Evolutionary conservation across 2,113 vertebrate species (phyloP).

Genomic region (Zootoca vivipara): DNA sequence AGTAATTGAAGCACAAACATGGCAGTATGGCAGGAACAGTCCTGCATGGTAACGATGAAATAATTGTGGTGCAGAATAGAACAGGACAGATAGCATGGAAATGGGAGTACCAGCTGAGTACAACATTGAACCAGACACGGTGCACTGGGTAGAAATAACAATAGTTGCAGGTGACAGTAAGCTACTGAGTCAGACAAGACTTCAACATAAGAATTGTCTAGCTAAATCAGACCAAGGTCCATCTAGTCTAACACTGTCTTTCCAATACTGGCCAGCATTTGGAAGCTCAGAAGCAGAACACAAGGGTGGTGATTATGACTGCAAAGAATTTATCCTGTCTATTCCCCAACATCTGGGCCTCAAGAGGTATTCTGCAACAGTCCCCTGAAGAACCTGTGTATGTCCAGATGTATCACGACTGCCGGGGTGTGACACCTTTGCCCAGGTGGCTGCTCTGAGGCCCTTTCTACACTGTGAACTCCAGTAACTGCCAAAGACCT

Average conservation of each 20-base stretch:
- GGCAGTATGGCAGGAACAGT: background rate
- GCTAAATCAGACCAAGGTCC: background rate
- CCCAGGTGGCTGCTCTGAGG: background rate
- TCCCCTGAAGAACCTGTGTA: background rate
- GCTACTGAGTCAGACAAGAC: background rate
- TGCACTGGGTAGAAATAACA: background rate
- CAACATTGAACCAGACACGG: background rate
- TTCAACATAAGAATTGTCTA: background rate
- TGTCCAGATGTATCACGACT: background rate
- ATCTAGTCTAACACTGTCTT: background rate
- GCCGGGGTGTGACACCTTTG: background rate
- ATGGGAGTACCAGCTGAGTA: slow-evolving; percentile 10
- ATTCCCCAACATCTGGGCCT: background rate
- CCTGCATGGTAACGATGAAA: background rate
- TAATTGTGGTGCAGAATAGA: background rate
- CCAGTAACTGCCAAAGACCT: too few relatives aligned
- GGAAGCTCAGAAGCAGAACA: background rate
- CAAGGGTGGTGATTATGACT: background rate
- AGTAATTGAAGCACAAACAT: background rate
- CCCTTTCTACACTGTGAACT: background rate
- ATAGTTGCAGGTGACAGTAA: background rate
- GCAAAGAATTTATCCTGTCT: background rate
- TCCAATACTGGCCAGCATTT: background rate
- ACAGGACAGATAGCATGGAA: background rate
- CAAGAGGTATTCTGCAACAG: background rate